Evolutionary conservation across 2,888 invertebrate genomes (phyloP).

Genomic region (Lycia hirtaria): DNA sequence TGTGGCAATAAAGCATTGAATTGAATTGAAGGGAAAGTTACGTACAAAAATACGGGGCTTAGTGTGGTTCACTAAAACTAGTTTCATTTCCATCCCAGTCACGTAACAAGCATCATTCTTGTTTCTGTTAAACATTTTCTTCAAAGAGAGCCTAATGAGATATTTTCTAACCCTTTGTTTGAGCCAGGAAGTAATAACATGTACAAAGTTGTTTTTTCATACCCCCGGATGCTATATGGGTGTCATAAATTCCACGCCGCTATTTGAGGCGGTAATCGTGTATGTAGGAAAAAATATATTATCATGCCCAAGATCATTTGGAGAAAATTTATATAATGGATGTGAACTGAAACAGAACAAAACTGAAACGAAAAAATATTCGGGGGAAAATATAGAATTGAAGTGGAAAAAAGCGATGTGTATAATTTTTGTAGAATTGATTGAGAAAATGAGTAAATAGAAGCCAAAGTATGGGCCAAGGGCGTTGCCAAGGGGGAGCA

Average conservation of each 20-base stretch:
- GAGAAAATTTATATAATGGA: background rate
- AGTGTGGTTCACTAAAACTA: constrained; percentile 7
- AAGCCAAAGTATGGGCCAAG: too few relatives aligned
- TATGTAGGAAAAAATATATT: constrained; percentile 1
- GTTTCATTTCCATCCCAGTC: constrained; percentile 4
- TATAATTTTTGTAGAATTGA: too few relatives aligned
- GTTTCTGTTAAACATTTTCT: constrained; percentile 28
- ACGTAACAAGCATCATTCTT: constrained; percentile 21
- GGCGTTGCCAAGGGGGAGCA: too few relatives aligned
- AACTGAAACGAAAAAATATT: background rate
- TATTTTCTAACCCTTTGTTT: constrained; percentile 22
- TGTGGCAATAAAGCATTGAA: too few relatives aligned
- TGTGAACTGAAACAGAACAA: too few relatives aligned
- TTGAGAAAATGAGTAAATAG: too few relatives aligned
- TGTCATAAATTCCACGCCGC: constrained; percentile 17
- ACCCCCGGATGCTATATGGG: constrained; percentile 13
- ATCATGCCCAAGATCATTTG: constrained; percentile 2
- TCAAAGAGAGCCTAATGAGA: constrained; percentile 20
- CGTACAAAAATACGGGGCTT: background rate
- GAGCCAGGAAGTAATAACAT: constrained; percentile 22
- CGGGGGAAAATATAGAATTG: background rate
- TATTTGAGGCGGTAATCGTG: constrained; percentile 23
- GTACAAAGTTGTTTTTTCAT: constrained; percentile 21
- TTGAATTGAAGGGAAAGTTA: too few relatives aligned
- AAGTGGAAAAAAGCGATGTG: too few relatives aligned